Evolutionary conservation across 2,888 invertebrate genomes (phyloP), one percentile per base, ranked within the genome.

Genomic region (Steinernema carpocapsae): DNA sequence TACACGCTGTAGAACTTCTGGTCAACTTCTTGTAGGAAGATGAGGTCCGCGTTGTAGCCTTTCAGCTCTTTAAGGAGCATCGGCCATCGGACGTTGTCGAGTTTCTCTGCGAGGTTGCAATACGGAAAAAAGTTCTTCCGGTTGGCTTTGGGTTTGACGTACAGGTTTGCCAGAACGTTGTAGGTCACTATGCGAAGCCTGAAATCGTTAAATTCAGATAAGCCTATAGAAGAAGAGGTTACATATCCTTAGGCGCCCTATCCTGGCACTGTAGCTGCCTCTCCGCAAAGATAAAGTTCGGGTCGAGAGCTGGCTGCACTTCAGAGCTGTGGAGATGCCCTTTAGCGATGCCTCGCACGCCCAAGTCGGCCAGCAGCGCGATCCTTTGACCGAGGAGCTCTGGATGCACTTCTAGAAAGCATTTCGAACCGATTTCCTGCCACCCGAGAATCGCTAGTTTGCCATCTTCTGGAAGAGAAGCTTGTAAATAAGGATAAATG

Each of bases 1-100:
- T 56, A 56, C n/a, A 6, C 22, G 2, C 12, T 19, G 26, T 56
- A 56, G 1, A 56, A 17, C 26, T 24, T 56, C 7, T 26, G 14
- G 56, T 56, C 56, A 26, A 56, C 56, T 17, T 56, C 56, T 56
- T 56, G 56, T 3, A 56, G 56, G 56, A 56, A 56, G 56, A 56
- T 7, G 6, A 56, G 6, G 56, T 56, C 56, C 26, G 56, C 56
- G 26, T 56, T 56, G 56, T 56, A 56, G 6, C 56, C 56, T 26
- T 56, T 56, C 4, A 56, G 26, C 17, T 56, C 56, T 26, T 26
- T 22, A 3, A 56, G 26, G 3, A 56, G 3, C 6, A 56, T 22
- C 26, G 56, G 56, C 12, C 26, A 56, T 7, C 56, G 56, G 6
- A 17, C 17, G 26, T 22, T 6, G 56, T 56, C 26, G 56, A 7